Evolutionary conservation across 2,113 vertebrate genomes (phyloP).

Genomic region (Talpa occidentalis): DNA sequence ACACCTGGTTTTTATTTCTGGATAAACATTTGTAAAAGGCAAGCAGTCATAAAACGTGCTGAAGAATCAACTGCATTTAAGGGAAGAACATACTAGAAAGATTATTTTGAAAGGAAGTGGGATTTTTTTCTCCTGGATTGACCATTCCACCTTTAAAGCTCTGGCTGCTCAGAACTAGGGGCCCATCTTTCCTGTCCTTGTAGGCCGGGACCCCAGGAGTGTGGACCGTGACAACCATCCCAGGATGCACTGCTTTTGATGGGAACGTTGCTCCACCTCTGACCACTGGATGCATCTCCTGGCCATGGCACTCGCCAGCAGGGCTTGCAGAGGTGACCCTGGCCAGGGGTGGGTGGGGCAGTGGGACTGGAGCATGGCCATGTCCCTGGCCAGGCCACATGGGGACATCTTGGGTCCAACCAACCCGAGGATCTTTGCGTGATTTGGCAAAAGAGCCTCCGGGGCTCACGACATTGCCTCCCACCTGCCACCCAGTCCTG

Average conservation of each 20-base stretch:
- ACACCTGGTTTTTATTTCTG: not conserved
- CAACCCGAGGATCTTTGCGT: fast-evolving
- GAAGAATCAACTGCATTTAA: not conserved
- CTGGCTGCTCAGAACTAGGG: not conserved
- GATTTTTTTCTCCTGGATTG: not conserved
- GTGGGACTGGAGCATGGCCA: not conserved
- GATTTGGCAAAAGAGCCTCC: not conserved
- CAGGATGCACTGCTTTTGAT: not conserved
- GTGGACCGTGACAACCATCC: not conserved
- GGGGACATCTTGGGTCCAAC: not conserved
- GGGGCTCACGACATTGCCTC: too few relatives aligned
- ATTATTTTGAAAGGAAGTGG: not conserved
- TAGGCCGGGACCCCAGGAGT: too few relatives aligned
- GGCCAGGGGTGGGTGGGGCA: fast-evolving
- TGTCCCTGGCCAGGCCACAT: too few relatives aligned
- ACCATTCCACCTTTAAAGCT: not conserved
- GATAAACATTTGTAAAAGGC: not conserved
- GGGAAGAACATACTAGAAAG: not conserved
- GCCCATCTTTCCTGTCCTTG: not conserved
- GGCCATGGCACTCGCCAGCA: fast-evolving
- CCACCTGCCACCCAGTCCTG: fast-evolving
- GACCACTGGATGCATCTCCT: not conserved
- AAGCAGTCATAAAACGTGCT: not conserved
- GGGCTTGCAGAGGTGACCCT: not conserved
- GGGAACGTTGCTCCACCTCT: not conserved